Evolutionary conservation across 1,140 invertebrate species (phyloP), one percentile per base, ranked within the genome.

Genomic region (Drosophila mayri): DNA sequence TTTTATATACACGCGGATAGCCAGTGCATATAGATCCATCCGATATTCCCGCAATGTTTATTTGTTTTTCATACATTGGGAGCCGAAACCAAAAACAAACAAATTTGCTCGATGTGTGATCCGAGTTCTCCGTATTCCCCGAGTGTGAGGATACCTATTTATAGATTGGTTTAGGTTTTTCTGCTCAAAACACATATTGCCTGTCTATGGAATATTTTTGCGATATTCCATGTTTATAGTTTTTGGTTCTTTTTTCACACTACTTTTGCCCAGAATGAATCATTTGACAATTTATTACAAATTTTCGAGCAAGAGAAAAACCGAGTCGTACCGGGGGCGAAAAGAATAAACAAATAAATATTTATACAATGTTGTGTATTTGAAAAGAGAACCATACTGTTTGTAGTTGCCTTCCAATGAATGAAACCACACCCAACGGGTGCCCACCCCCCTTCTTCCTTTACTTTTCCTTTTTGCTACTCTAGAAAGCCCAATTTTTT

Each of bases 11-110:
- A 65, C 25, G 16, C 35, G 18, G 38, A 63, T 20, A 61, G 54
- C 35, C 35, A 38, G 44, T 64, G 28, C 16, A 35, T 62, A 62
- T 43, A 38, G 35, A 52, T 64, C n/a, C 32, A 44, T 30, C 9
- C 47, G 60, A 63, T 54, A 63, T 54, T 46, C 38, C 46, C 44
- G 30, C 30, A 70, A 46, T 70, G 66, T 70, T 70, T 70, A 70
- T 70, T 70, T 70, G 46, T 67, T 72, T 72, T 59, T 72, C 67
- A 73, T 72, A 72, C 68, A 72, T 71, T 58, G 25, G 43, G 28
- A 49, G 66, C 66, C 22, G 30, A 72, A 49, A 60, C 66, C 32
- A 30, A 73, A 50, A 73, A 72, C 67, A 73, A 73, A 60, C 67
- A 72, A 72, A 50, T 73, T 66, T 59, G 58, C 63, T 41, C 57